phyloP scores from a whole-genome alignment of 2,888 invertebrate genomes.

The Nomada fucata region DNA sequence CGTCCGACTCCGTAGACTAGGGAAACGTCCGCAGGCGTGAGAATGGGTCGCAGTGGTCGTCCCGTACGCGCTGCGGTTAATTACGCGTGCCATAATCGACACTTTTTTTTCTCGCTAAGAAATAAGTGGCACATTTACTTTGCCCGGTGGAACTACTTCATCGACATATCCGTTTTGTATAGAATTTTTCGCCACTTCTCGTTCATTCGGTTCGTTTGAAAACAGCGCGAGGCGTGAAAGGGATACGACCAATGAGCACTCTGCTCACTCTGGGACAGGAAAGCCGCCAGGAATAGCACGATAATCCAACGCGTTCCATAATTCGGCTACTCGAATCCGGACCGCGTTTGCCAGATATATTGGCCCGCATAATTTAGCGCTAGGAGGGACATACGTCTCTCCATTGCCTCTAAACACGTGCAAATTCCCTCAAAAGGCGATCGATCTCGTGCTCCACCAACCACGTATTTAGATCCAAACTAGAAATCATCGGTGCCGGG shows the following conservation, averaged over 20 bases:
- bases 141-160: conserved; percentile 9
- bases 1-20: not conserved
- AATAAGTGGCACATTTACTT: not conserved
- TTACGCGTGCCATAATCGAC: conserved; percentile 17
- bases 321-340: conserved; percentile 27
- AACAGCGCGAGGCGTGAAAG: not conserved
- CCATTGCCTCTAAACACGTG: conserved; percentile 11
- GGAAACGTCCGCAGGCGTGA: not conserved
- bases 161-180: not conserved
- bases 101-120: not conserved
- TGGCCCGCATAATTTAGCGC: conserved; percentile 28
- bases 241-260: too few species aligned
- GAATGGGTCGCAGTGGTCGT: conserved; percentile 20
- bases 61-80: conserved; percentile 31
- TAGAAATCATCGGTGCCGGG: not conserved
- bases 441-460: not conserved
- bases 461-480: not conserved
- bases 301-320: conserved; percentile 15
- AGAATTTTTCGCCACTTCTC: not conserved
- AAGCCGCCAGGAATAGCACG: not conserved
- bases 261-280: too few species aligned
- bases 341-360: conserved; percentile 1
- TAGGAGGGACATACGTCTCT: not conserved
- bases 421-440: conserved; percentile 9
- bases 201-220: too few species aligned